Percentiles rank a stretch among this genome's conserved stretches.
Conservation (phyloP, 2,113 vertebrate genomes). For the Saimiri boliviensis region DNA sequence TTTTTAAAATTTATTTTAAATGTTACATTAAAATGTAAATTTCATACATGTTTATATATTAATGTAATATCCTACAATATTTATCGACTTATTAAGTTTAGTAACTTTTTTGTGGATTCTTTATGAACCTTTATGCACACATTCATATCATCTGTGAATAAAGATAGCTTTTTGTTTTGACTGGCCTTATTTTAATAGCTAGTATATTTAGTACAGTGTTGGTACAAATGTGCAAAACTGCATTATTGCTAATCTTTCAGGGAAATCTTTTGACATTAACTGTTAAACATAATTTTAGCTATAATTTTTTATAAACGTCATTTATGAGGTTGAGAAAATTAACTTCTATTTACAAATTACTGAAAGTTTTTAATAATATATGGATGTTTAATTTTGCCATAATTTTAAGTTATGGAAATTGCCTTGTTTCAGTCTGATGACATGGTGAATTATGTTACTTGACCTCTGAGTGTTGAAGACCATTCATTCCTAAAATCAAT, state of each 20-base stretch:
- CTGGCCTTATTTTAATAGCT: neutral
- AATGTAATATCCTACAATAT: neutral
- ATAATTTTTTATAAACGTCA: neutral
- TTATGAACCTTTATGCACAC: neutral
- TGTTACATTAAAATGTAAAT: neutral
- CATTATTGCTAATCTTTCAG: neutral
- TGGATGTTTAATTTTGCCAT: neutral
- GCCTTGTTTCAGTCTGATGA: neutral
- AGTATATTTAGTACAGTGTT: neutral
- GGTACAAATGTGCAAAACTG: no score
- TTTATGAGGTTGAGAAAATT: neutral
- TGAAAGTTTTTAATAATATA: neutral
- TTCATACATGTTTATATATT: neutral
- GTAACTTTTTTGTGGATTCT: neutral
- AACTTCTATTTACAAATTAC: neutral
- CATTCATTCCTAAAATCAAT: neutral
- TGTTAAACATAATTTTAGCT: neutral
- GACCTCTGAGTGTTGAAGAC: neutral
- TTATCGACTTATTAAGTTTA: neutral
- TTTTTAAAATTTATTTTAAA: neutral
- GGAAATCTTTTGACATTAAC: neutral
- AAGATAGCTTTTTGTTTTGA: neutral
- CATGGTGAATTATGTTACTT: neutral
- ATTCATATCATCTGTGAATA: neutral
- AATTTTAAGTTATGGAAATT: neutral